These are phyloP conservation scores for Eilema caniola DNA, from an alignment of 2,888 invertebrate genomes.

Conservation along the genomic window DNA sequence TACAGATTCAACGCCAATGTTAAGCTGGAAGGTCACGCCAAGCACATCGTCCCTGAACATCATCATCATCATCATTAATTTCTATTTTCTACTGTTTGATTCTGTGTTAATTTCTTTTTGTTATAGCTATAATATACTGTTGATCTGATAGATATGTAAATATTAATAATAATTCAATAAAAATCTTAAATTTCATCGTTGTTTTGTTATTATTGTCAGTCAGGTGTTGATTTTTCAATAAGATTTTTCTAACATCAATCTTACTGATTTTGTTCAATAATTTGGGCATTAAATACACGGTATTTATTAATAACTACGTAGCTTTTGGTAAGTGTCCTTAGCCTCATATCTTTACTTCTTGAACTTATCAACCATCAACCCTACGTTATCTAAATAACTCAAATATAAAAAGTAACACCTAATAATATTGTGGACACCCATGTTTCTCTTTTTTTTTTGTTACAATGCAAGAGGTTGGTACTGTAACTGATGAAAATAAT, in stretches of 20 bases:
- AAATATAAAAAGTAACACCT: not conserved
- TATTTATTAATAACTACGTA: no score
- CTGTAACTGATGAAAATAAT: not conserved
- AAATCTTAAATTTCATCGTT: not conserved
- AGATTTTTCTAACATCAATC: no score
- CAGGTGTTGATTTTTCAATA: no score
- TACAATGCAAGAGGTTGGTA: no score
- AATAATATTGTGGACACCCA: not conserved
- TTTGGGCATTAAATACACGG: no score
- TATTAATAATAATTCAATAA: not conserved
- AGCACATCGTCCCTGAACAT: conserved; percentile 45
- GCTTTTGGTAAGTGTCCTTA: no score
- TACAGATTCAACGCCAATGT: conserved; percentile 50
- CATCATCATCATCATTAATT: conserved; percentile 39
- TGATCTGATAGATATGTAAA: not conserved
- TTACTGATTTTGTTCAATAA: no score
- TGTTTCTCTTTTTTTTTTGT: no score
- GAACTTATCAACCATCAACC: not conserved
- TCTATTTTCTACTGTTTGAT: not conserved
- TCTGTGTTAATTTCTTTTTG: not conserved
- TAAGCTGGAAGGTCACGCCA: conserved; percentile 43
- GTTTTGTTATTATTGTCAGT: not conserved
- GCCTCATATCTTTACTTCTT: no score
- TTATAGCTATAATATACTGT: not conserved
- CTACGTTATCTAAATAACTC: not conserved